Base-by-base conservation (phyloP, 64 coral and sea anemone species). In the Porites australiensis region DNA sequence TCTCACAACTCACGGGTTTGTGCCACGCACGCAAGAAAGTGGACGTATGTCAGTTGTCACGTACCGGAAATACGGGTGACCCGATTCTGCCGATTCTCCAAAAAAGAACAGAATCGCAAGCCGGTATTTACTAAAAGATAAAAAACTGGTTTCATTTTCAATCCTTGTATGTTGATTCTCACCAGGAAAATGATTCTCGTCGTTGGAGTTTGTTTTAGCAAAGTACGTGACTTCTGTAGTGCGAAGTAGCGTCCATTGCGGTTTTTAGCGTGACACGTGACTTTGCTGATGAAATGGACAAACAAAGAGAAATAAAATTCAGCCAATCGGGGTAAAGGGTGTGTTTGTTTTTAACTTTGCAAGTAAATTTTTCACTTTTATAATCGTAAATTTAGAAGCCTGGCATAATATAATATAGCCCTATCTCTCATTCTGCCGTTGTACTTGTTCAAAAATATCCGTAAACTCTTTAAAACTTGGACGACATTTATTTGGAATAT, bases 271-370 rank as follows among this genome's bases (percentile, higher is more conserved):
- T 21, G 46, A 68, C 81, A 84, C 63, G 81, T 84, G 81, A 84
- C 62, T 45, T 46, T 3, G 16, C 63, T 84, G 81, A 84, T 84
- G 81, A 68, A 84, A 84, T 68, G 8, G 54, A 13, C 61, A 14
- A 13, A 76, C 44, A 61, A 65, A 19, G 64, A 11, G 15, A 4
- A 46, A 64, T 67, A 22, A 50, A 6, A 13, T 50, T 84, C 2
- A 23, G n/a, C 81, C 81, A 84, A 84, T 84, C 45, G 51, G 2
- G 51, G 16, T 15, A 13, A 12, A 2, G 62, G 81, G 45, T 84
- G 81, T 68, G 81, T 67, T 20, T 84, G 81, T 84, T 84, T 84
- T 68, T 43, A 84, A 50, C 64, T 84, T 37, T 37, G 27, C 27
- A 37, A 37, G 27, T 37, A 37, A 37, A 37, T 37, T 37, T 37